A percentile compares a stretch with the other conserved stretches of the same genome.
These are phyloP conservation scores for Chrysodeixis includens DNA, from an alignment of 2,888 invertebrate genomes.

Conservation along the genomic window DNA sequence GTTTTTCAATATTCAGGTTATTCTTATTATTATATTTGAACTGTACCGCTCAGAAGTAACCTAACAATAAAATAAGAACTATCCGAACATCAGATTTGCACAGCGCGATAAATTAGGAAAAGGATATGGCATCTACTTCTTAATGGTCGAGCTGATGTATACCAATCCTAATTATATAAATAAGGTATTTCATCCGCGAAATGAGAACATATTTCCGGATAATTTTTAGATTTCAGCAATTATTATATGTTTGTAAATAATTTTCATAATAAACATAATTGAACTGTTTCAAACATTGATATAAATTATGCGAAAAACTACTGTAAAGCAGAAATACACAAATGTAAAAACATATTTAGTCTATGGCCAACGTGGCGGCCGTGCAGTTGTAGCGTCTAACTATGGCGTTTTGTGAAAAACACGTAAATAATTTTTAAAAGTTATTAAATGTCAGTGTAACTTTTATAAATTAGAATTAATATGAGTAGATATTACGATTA, in stretches of 20 bases:
- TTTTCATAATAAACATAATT: not conserved
- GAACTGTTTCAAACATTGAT: not conserved
- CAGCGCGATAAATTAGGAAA: constrained; percentile 74
- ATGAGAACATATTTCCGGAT: constrained; percentile 7
- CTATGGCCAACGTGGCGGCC: constrained; percentile 86
- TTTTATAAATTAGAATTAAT: constrained; percentile 77
- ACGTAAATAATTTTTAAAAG: constrained; percentile 74
- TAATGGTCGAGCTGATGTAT: constrained; percentile 40
- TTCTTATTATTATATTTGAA: too few species aligned
- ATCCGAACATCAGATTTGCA: constrained; percentile 43
- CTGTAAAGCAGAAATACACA: constrained; percentile 60
- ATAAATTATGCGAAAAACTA: not conserved
- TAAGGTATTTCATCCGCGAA: constrained; percentile 22
- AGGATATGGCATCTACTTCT: constrained; percentile 66
- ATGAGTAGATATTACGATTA: constrained; percentile 90
- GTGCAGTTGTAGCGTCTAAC: constrained; percentile 76
- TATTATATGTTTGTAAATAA: too few species aligned
- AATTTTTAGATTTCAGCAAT: not conserved
- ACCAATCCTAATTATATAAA: constrained; percentile 42
- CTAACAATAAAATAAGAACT: constrained; percentile 11
- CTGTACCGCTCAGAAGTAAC: too few species aligned
- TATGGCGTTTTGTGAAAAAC: constrained; percentile 82
- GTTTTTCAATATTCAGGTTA: too few species aligned
- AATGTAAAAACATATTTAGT: constrained; percentile 65
- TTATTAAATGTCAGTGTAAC: constrained; percentile 75